phyloP scores from a whole-genome alignment of 2,113 vertebrate genomes.

The Amphiprion percula region DNA sequence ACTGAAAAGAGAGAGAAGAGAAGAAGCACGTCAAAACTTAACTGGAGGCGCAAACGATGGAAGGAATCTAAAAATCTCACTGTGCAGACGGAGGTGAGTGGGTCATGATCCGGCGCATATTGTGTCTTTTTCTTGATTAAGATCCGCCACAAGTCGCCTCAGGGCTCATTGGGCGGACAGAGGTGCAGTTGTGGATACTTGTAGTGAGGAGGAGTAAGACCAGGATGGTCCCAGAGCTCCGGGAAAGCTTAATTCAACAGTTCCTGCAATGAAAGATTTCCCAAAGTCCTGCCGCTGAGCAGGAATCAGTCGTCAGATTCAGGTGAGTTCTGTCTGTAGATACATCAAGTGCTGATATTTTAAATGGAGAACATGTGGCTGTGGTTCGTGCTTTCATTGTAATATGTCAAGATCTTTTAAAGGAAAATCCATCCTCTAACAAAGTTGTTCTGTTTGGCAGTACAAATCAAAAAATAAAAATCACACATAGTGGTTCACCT shows the following conservation, averaged over 20 bases:
- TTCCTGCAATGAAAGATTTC: background rate
- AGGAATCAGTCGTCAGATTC: background rate
- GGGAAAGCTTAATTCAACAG: too few relatives aligned
- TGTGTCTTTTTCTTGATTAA: background rate
- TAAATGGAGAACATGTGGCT: too few relatives aligned
- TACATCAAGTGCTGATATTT: background rate
- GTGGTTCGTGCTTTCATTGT: too few relatives aligned
- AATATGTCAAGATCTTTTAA: background rate
- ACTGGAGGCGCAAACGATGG: background rate
- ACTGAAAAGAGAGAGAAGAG: background rate
- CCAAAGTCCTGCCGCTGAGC: background rate
- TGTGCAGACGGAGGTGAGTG: conserved; percentile 61
- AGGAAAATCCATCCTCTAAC: background rate
- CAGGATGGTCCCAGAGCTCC: too few relatives aligned
- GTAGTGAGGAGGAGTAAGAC: too few relatives aligned
- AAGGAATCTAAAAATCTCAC: background rate
- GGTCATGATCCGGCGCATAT: background rate
- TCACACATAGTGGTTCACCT: too few relatives aligned
- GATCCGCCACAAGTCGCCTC: background rate
- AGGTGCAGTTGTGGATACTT: too few relatives aligned
- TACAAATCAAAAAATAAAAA: too few relatives aligned
- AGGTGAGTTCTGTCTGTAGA: background rate
- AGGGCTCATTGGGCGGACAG: background rate
- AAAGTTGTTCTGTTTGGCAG: too few relatives aligned
- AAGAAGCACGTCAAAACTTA: background rate